Evolutionary conservation across 2,113 vertebrate genomes (phyloP).

Genomic region (Serinus canaria): DNA sequence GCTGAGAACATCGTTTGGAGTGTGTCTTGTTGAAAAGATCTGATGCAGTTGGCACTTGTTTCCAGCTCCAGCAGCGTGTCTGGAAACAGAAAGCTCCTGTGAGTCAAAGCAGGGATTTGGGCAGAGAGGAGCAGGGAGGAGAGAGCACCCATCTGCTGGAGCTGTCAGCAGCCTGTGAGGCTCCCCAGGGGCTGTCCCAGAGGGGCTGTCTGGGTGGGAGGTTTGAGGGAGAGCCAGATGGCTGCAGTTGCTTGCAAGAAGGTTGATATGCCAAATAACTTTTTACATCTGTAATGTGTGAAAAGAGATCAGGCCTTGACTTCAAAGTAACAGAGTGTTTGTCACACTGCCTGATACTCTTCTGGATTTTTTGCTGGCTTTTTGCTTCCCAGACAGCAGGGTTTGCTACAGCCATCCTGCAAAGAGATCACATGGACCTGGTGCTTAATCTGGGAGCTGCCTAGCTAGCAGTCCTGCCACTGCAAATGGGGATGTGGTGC

Average conservation of each 20-base stretch:
- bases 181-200: neutral
- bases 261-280: slow-evolving; percentile 3
- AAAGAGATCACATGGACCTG: neutral
- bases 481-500: neutral
- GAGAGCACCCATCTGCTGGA: slow-evolving; percentile 3
- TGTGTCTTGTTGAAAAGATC: neutral
- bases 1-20: neutral
- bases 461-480: neutral
- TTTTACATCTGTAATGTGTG: neutral
- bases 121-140: neutral
- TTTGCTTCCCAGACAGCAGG: neutral
- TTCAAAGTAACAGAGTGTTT: neutral
- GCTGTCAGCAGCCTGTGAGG: neutral
- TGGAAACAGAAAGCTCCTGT: slow-evolving; percentile 30
- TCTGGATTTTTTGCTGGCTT: neutral
- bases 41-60: slow-evolving; percentile 12
- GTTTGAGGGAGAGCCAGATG: slow-evolving; percentile 31
- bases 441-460: neutral
- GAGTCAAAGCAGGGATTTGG: slow-evolving; percentile 19
- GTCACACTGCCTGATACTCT: neutral
- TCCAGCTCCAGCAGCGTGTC: neutral
- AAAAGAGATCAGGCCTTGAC: slow-evolving; percentile 1
- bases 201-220: neutral
- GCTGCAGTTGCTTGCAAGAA: neutral
- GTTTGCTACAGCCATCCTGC: neutral